A percentile compares a stretch with the other conserved stretches of the same genome.
These are phyloP conservation scores for Phylloscopus trochiloides DNA, from an alignment of 2,113 vertebrate genomes.

Conservation along the genomic window DNA sequence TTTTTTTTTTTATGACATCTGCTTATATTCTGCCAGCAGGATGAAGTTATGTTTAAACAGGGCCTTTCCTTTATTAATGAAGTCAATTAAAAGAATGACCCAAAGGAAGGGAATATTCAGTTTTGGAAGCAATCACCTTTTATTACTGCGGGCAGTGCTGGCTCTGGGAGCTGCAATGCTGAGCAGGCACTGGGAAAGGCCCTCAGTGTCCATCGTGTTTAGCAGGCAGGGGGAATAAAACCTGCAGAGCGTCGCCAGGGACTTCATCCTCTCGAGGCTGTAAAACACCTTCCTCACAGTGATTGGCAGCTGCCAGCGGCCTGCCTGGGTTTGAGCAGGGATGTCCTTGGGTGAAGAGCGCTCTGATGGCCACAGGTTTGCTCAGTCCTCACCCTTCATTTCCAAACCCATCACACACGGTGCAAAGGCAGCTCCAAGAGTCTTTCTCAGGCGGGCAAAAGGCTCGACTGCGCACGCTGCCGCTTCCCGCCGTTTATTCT, in stretches of 20 bases:
- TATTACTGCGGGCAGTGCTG: slow-evolving; percentile 13
- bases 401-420: neutral
- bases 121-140: slow-evolving; percentile 2
- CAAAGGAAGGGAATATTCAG: neutral
- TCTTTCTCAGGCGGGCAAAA: neutral
- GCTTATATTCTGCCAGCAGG: neutral
- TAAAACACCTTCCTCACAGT: neutral
- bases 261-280: neutral
- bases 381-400: neutral
- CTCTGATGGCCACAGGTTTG: neutral
- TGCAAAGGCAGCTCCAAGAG: neutral
- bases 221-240: neutral
- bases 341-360: slow-evolving; percentile 34
- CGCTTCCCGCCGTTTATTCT: neutral
- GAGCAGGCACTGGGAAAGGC: neutral
- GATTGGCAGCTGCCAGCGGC: slow-evolving; percentile 42
- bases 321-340: neutral
- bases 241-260: neutral
- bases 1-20: slow-evolving; percentile 13
- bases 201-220: neutral
- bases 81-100: slow-evolving; percentile 26
- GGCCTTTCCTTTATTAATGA: slow-evolving; percentile 22
- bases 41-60: slow-evolving; percentile 1
- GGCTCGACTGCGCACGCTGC: neutral
- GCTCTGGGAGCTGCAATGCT: neutral